Evolutionary conservation across 2,797 vertebrate species (phyloP).

Genomic region (Leptatherina wallacei): DNA sequence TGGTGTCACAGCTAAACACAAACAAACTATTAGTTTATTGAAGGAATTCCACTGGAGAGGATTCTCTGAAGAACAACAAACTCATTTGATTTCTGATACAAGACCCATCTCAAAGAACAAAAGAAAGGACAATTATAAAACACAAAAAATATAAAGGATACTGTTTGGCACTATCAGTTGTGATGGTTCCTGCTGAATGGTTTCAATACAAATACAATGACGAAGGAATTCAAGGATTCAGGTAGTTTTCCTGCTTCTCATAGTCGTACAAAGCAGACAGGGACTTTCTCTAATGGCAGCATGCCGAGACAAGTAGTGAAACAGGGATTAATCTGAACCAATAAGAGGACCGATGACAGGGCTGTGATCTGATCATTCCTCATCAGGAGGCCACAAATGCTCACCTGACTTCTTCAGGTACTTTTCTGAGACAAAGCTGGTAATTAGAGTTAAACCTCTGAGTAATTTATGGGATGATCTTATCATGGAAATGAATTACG

Average conservation of each 20-base stretch:
- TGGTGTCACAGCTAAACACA: conserved; percentile 54
- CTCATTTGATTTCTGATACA: neutral
- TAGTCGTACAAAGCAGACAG: neutral
- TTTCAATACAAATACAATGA: neutral
- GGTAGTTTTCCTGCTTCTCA: neutral
- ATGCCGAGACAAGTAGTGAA: neutral
- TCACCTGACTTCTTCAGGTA: conserved; percentile 19
- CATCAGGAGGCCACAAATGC: conserved; percentile 13
- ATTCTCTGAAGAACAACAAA: neutral
- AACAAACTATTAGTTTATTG: conserved; percentile 16
- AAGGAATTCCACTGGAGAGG: conserved; percentile 9
- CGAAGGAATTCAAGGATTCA: neutral
- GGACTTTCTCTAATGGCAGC: neutral
- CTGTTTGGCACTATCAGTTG: neutral
- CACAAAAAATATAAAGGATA: neutral
- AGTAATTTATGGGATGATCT: conserved; percentile 7
- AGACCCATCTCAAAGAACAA: neutral
- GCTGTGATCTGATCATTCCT: conserved; percentile 19
- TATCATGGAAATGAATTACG: neutral
- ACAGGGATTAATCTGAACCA: conserved; percentile 47
- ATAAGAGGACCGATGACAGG: conserved; percentile 18
- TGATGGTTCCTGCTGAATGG: neutral
- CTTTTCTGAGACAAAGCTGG: neutral
- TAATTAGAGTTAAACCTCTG: conserved; percentile 1
- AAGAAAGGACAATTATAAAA: neutral